These are phyloP conservation scores for Sparus aurata DNA, from an alignment of 2,797 vertebrate species.

Conservation along the genomic window DNA sequence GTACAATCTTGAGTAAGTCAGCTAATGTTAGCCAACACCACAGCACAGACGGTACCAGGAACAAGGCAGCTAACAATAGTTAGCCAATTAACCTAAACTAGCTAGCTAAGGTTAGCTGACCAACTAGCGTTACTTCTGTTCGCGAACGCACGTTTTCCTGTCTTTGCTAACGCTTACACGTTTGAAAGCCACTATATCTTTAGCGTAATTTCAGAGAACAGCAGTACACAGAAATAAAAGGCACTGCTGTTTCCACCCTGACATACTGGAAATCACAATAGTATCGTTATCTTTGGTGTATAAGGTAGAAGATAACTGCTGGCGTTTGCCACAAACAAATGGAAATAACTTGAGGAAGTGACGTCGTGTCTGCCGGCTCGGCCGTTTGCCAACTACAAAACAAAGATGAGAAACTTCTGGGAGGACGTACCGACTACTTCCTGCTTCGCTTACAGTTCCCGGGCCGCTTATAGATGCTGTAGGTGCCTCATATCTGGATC, in stretches of 20 bases:
- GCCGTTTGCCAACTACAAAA: slow-evolving; percentile 27
- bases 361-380: slow-evolving; percentile 70
- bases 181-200: background rate
- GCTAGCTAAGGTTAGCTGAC: slow-evolving; percentile 71
- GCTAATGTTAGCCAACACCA: slow-evolving; percentile 13
- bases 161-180: slow-evolving; percentile 41
- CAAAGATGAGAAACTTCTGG: slow-evolving; percentile 43
- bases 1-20: background rate
- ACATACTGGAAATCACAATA: slow-evolving; percentile 17
- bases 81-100: slow-evolving; percentile 65
- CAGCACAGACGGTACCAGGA: slow-evolving; percentile 6
- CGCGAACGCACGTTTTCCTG: slow-evolving; percentile 63
- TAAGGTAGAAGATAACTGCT: slow-evolving; percentile 52
- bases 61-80: slow-evolving; percentile 57
- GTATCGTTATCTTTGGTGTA: slow-evolving; percentile 46
- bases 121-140: slow-evolving; percentile 56
- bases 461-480: too few relatives aligned
- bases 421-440: slow-evolving; percentile 33
- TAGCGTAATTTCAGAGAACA: background rate
- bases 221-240: background rate
- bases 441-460: slow-evolving; percentile 4
- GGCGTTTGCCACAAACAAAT: slow-evolving; percentile 76
- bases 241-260: background rate
- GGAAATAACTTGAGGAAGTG: slow-evolving; percentile 81
- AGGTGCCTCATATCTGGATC: background rate